Conservation (phyloP, 2,797 vertebrate species). For the Periparus ater region DNA sequence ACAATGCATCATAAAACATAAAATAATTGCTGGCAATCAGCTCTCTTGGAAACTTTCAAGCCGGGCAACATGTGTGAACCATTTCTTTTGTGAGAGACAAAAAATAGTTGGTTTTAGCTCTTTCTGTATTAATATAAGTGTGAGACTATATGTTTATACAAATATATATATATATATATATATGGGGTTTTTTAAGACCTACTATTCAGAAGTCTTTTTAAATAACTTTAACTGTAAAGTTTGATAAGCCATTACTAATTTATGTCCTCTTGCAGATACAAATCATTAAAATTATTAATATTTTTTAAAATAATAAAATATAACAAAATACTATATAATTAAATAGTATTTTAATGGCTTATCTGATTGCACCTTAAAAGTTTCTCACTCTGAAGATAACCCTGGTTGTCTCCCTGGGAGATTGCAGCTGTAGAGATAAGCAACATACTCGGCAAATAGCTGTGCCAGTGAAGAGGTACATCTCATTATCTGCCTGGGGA, state of each 20-base stretch:
- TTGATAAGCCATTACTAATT: constrained; percentile 71
- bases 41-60: constrained; percentile 18
- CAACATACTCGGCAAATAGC: neutral
- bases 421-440: neutral
- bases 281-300: constrained; percentile 62
- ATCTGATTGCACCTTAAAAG: constrained; percentile 39
- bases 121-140: neutral
- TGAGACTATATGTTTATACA: neutral
- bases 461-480: neutral
- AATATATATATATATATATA: no score
- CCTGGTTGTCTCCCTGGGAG: neutral
- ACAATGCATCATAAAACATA: constrained; percentile 14
- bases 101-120: constrained; percentile 11
- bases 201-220: constrained; percentile 9
- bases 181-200: neutral
- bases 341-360: constrained; percentile 64
- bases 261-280: constrained; percentile 56
- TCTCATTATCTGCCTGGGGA: neutral
- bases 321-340: no score
- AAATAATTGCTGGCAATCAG: constrained; percentile 40
- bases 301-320: neutral
- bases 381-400: constrained; percentile 32
- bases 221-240: constrained; percentile 54
- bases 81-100: neutral
- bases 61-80: neutral